Conservation (phyloP, 2,888 invertebrate species). For the Amblyteles armatorius region DNA sequence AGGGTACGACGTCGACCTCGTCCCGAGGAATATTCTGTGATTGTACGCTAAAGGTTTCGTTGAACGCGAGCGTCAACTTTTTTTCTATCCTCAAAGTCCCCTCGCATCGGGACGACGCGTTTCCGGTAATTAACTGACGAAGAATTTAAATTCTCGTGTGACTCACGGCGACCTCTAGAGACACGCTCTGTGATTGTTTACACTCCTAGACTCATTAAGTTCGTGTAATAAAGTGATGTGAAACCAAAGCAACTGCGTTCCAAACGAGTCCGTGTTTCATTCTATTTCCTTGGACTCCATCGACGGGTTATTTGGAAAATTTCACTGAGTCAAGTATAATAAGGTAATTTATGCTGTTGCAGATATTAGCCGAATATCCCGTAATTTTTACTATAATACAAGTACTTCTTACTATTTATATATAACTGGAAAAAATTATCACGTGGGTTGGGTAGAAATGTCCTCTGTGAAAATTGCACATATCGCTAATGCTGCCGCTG, state of each 20-base stretch:
- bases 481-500: too few species aligned
- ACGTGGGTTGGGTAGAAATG: too few species aligned
- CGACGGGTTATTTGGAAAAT: too few species aligned
- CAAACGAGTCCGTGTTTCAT: slow-evolving; percentile 28
- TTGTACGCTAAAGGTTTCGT: slow-evolving; percentile 65
- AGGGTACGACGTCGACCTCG: slow-evolving; percentile 68
- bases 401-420: too few species aligned
- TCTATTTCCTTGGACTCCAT: neutral
- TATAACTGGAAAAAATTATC: too few species aligned
- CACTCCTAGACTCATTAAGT: slow-evolving; percentile 80
- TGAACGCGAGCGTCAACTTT: slow-evolving; percentile 70
- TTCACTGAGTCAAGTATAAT: too few species aligned
- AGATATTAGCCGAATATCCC: too few species aligned
- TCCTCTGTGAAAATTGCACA: too few species aligned
- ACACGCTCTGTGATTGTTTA: slow-evolving; percentile 78
- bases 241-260: slow-evolving; percentile 4
- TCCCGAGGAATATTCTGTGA: neutral
- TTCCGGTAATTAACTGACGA: slow-evolving; percentile 18
- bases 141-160: slow-evolving; percentile 26
- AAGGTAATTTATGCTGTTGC: too few species aligned
- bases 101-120: slow-evolving; percentile 5
- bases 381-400: too few species aligned
- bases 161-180: slow-evolving; percentile 69
- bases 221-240: slow-evolving; percentile 79
- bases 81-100: slow-evolving; percentile 64